Base-by-base conservation (phyloP, 2,797 vertebrate genomes). In the Arnoldichthys spilopterus region DNA sequence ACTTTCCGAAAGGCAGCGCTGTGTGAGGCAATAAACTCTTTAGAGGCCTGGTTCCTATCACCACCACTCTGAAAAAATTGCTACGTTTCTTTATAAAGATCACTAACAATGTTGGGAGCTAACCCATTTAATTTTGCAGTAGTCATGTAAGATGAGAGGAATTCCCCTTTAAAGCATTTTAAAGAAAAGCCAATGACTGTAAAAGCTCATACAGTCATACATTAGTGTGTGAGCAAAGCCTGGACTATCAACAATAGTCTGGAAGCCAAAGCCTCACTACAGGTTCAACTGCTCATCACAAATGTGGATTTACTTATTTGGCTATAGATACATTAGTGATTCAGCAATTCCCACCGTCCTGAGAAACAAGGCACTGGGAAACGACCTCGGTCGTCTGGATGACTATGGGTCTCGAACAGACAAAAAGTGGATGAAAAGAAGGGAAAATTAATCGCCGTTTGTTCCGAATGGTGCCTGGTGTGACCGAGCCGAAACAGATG, bases 401-500 rank as follows among this genome's bases (percentile, higher is more conserved):
- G 49, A 20, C 28, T 53, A 12, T 15, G 22, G 32, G n/a, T 72
- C 30, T 56, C 69, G 20, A 24, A 12, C 13, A 49, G 12, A 69
- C 43, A 61, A 7, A 34, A 74, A 34, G 26, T 61, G 22, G 32
- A 54, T 28, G 3, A 59, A 37, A 40, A 11, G 56, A 16, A 12
- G 24, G 32, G 4, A 40, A 51, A 59, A 16, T 53, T 22, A 58
- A 73, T 66, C 61, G 0, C 49, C 9, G 24, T 49, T 53, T 62
- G 16, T 51, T 66, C 13, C 7, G 15, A 37, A 56, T 24, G 37
- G 26, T 59, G n/a, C 43, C 51, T 49, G 62, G 9, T 61, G 13
- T 61, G 77, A 68, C 62, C 22, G 11, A 53, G 45, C 8, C 30
- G 54, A 74, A 79, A 28, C n/a, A 40, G 45, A 63, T 63, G 73